Evolutionary conservation across 2,113 vertebrate genomes (phyloP).

Genomic region (Montifringilla adamsi): DNA sequence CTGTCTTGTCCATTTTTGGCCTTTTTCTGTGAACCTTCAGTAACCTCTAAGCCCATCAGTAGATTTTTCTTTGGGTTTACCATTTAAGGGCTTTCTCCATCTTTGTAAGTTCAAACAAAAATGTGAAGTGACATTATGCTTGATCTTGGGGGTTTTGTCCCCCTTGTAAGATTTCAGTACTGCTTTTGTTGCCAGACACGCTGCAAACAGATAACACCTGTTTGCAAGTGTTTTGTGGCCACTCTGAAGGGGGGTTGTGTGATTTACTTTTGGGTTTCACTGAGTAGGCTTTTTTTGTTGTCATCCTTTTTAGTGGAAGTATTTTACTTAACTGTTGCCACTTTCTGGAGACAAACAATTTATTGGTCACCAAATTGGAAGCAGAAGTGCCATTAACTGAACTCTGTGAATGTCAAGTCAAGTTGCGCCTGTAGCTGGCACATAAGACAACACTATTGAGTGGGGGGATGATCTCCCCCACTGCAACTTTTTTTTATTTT

Average conservation of each 20-base stretch:
- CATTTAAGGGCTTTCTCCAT: conserved; percentile 56
- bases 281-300: neutral
- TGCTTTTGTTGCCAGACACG: neutral
- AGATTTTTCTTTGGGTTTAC: conserved; percentile 29
- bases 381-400: conserved; percentile 75
- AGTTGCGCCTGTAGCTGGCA: conserved; percentile 52
- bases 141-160: neutral
- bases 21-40: neutral
- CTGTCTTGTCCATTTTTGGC: neutral
- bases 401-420: conserved; percentile 55
- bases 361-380: conserved; percentile 67
- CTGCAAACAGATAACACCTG: neutral
- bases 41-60: conserved; percentile 6
- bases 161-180: neutral
- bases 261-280: neutral
- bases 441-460: conserved; percentile 43
- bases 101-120: conserved; percentile 30
- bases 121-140: conserved; percentile 42
- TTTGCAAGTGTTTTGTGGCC: neutral
- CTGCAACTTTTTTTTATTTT: neutral
- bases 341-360: conserved; percentile 66
- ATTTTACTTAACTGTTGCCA: conserved; percentile 35
- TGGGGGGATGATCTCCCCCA: neutral
- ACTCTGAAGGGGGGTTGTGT: neutral
- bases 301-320: neutral